Evolutionary conservation across 2,797 vertebrate species (phyloP), one percentile per base, ranked within the genome.

Genomic region (Pseudochromis fuscus): DNA sequence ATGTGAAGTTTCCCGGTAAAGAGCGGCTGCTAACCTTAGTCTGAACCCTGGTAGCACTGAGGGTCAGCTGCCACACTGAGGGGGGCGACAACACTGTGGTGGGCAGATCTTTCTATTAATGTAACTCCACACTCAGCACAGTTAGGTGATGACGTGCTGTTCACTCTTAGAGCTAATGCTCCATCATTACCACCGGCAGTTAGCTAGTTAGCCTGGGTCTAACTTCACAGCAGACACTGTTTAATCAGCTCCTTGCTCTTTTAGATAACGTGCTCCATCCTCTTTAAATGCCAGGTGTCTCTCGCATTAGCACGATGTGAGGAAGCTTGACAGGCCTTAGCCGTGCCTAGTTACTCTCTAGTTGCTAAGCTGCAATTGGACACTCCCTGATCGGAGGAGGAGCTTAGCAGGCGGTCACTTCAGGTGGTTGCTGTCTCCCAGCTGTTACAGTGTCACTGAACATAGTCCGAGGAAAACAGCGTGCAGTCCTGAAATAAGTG

Each of bases 401-500:
- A 48, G 33, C 53, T 53, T 35, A 49, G 56, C 27, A 5, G 42
- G 50, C 23, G 28, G 57, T 57, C 45, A 65, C 11, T 52, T 23
- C 42, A 48, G 57, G 52, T 67, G n/a, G 15, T 37, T 4, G 23
- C 60, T 45, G 5, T 75, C 56, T 50, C 6, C 19, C 13, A 45
- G 63, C 72, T 75, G 63, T 23, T 28, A 48, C 31, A 37, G 21
- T 48, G 38, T 67, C 48, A 79, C 50, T 12, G 18, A 53, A 59
- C 62, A 33, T 15, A 58, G 31, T 69, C 57, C 5, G 13, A 19
- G 4, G 58, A 70, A 72, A 74, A 75, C 30, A 37, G 33, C 37
- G 25, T 60, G 9, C 27, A 13, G 49, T 62, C 49, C 57, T 69
- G 51, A 67, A 79, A 60, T 67, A 72, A 57, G 50, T 35, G 70